Percentiles rank a stretch among this genome's conserved stretches.
Evolutionary conservation across 2,113 vertebrate species (phyloP).

Genomic region (Mystacornis crossleyi): DNA sequence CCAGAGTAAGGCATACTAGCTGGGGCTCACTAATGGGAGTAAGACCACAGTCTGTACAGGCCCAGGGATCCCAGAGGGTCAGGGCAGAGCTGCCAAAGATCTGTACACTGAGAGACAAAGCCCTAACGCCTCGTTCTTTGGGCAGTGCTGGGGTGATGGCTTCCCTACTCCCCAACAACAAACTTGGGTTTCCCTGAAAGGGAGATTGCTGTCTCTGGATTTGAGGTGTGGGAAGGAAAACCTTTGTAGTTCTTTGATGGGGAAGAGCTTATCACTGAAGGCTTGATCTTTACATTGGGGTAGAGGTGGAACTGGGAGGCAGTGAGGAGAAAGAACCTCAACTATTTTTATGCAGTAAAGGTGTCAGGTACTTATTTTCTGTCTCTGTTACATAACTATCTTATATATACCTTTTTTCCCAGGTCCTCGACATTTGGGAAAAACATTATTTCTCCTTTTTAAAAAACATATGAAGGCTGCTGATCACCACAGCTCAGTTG

Average conservation of each 20-base stretch:
- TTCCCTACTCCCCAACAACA: not conserved
- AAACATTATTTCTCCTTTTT: not conserved
- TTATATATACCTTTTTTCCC: not conserved
- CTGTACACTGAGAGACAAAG: not conserved
- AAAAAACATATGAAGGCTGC: not conserved
- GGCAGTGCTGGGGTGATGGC: not conserved
- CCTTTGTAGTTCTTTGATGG: not conserved
- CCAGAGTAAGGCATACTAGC: not conserved
- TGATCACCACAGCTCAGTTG: not conserved
- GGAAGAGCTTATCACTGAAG: not conserved
- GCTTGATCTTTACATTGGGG: not conserved
- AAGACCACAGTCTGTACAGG: accelerated
- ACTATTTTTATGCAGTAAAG: not conserved
- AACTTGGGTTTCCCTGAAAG: not conserved
- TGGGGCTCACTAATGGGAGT: not conserved
- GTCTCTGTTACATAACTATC: not conserved
- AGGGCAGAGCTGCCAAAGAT: not conserved
- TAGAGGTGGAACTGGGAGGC: not conserved
- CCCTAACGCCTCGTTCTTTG: not conserved
- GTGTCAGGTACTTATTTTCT: not conserved
- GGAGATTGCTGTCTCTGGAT: not conserved
- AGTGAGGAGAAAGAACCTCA: not conserved
- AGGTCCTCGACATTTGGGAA: not conserved
- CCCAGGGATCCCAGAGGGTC: not conserved
- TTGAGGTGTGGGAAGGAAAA: not conserved